These are phyloP conservation scores for Dendrolimus pini DNA, from an alignment of 2,888 invertebrate species.

Conservation along the genomic window DNA sequence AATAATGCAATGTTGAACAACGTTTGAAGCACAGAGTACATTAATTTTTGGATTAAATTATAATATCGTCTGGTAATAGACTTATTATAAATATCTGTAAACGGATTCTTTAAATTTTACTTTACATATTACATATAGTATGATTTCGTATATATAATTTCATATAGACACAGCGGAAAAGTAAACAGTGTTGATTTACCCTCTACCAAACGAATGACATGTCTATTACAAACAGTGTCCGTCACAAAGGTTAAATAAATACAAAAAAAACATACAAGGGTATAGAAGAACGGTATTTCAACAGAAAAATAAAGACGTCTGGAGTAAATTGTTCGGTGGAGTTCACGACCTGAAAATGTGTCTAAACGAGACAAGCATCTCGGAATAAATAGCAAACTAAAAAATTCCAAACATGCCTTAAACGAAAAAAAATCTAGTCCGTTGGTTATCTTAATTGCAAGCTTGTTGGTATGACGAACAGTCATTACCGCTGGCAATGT, in stretches of 20 bases:
- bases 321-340: not conserved
- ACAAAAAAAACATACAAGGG: not conserved
- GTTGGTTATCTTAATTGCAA: slow-evolving; percentile 14
- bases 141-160: no score
- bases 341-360: not conserved
- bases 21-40: no score
- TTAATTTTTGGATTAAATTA: no score
- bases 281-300: not conserved
- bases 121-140: no score
- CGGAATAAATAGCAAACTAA: not conserved
- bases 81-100: no score
- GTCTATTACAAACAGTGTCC: not conserved
- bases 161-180: not conserved
- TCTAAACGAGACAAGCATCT: not conserved
- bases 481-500: slow-evolving; percentile 21
- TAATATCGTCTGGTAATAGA: no score
- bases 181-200: not conserved
- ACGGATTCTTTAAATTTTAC: no score
- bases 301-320: not conserved
- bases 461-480: slow-evolving; percentile 21
- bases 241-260: not conserved
- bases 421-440: not conserved
- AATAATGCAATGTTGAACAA: no score
- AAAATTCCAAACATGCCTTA: not conserved
- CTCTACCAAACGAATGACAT: not conserved